A percentile compares a stretch with the other conserved stretches of the same genome.
These are phyloP conservation scores for Saccostrea echinata DNA, from an alignment of 1,140 invertebrate genomes.

Conservation along the genomic window DNA sequence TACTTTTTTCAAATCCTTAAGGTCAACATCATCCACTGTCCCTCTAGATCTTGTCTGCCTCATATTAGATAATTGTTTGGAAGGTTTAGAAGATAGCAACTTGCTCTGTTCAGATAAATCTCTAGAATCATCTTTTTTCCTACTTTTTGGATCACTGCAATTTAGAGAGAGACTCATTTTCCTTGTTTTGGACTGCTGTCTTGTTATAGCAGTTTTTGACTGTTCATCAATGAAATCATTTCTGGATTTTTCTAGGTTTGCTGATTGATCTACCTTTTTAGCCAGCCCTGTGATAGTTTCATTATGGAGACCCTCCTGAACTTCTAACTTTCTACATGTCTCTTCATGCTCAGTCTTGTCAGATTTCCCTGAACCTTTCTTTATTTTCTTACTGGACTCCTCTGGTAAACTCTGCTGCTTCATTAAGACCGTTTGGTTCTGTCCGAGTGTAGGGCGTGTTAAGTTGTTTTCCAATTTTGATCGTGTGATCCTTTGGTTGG, in stretches of 20 bases:
- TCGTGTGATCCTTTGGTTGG: neutral
- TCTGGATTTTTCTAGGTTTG: neutral
- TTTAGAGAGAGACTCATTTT: neutral
- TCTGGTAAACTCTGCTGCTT: neutral
- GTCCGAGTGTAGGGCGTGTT: neutral
- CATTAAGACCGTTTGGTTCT: neutral
- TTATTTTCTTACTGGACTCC: neutral
- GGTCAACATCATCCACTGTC: neutral
- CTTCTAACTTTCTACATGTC: neutral
- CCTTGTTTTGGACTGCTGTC: neutral
- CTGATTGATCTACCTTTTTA: neutral
- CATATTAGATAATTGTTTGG: too few relatives aligned
- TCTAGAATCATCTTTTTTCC: neutral
- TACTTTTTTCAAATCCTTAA: neutral
- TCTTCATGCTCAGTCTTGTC: neutral
- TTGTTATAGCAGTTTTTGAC: neutral
- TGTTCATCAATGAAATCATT: neutral
- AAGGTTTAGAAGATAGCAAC: neutral
- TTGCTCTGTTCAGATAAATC: neutral
- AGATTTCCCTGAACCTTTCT: neutral
- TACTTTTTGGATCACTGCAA: neutral
- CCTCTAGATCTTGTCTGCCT: slow-evolving; percentile 31
- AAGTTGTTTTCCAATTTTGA: neutral
- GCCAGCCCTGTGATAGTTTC: neutral
- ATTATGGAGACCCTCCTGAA: neutral